Conservation (phyloP, 2,888 invertebrate genomes). For the Corbicula japonica region DNA sequence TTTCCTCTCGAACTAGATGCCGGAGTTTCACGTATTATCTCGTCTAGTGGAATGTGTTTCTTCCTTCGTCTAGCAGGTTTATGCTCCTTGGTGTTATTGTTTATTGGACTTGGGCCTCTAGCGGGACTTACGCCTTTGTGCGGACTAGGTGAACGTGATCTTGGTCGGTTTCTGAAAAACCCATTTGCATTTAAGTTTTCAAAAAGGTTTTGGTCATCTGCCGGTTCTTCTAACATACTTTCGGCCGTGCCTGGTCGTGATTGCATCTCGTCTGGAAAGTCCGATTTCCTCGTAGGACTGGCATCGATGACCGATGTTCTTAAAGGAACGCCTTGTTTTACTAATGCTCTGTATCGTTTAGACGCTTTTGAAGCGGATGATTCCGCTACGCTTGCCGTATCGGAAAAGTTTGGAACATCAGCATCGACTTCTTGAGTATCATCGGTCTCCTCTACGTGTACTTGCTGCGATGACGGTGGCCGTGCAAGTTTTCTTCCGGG, state of each 20-base stretch:
- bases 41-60: constrained; percentile 70
- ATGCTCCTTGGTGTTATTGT: constrained; percentile 41
- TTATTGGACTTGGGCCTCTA: constrained; percentile 31
- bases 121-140: constrained; percentile 42
- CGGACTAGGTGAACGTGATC: constrained; percentile 57
- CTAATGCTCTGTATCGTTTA: constrained; percentile 76
- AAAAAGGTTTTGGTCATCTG: constrained; percentile 70
- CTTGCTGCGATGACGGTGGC: constrained; percentile 19
- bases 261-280: constrained; percentile 39
- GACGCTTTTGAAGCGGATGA: constrained; percentile 54
- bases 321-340: constrained; percentile 78
- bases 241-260: constrained; percentile 55
- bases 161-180: constrained; percentile 64
- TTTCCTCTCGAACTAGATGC: constrained; percentile 48
- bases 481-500: constrained; percentile 30
- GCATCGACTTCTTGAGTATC: not conserved
- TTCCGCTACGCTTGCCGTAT: constrained; percentile 19
- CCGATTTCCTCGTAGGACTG: constrained; percentile 35
- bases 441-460: not conserved
- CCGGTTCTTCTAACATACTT: constrained; percentile 52
- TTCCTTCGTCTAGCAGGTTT: constrained; percentile 37
- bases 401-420: constrained; percentile 7
- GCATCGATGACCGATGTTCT: constrained; percentile 76
- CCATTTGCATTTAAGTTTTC: constrained; percentile 74
- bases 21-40: constrained; percentile 79